Conservation (phyloP, 2,797 vertebrate genomes). For the Tapera naevia region DNA sequence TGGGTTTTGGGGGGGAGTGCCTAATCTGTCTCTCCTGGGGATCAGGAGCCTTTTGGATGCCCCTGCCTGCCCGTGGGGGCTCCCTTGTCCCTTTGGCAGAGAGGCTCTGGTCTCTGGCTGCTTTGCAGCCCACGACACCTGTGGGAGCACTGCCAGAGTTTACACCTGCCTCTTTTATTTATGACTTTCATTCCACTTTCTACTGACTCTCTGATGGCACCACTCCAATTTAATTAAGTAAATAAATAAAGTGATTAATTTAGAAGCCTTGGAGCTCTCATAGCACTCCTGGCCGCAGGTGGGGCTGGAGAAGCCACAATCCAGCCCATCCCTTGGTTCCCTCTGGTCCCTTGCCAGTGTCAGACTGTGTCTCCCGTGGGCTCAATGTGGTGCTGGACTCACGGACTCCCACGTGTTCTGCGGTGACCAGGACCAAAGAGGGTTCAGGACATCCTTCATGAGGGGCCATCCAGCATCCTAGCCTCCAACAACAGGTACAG, state of each 20-base stretch:
- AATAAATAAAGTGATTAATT: conserved; percentile 27
- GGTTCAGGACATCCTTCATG: background rate
- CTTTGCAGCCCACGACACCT: background rate
- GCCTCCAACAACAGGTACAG: background rate
- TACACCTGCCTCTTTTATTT: background rate
- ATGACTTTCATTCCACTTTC: background rate
- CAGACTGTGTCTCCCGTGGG: background rate
- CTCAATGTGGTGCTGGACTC: background rate
- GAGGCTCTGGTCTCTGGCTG: background rate
- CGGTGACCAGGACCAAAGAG: background rate
- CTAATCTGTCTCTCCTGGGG: background rate
- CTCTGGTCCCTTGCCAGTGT: rapidly evolving
- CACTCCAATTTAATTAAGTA: conserved; percentile 18
- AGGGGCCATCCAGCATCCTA: background rate
- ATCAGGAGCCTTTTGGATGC: rapidly evolving
- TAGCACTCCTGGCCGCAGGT: background rate
- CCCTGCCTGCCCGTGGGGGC: background rate
- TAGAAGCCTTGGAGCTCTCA: background rate
- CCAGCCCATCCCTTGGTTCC: rapidly evolving
- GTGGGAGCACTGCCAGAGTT: rapidly evolving
- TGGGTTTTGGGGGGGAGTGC: background rate
- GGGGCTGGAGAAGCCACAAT: rapidly evolving
- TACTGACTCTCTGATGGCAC: background rate
- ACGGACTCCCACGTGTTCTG: rapidly evolving
- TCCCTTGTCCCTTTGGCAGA: background rate